These are phyloP conservation scores for Chymomyza fuscimana DNA, from an alignment of 2,888 invertebrate species.

Conservation along the genomic window DNA sequence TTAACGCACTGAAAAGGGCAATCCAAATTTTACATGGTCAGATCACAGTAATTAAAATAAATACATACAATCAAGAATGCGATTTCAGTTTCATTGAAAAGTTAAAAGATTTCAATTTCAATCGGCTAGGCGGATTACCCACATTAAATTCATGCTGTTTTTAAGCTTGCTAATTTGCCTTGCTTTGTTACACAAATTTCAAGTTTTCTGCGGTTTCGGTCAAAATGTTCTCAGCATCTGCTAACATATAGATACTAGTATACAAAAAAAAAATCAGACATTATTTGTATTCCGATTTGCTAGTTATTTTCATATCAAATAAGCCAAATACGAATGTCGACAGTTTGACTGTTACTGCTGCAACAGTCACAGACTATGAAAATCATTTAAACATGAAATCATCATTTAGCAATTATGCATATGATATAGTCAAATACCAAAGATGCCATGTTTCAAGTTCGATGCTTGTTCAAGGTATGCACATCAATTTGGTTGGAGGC, in stretches of 20 bases:
- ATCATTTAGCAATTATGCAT: neutral
- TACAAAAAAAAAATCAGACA: too few relatives aligned
- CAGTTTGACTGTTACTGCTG: too few relatives aligned
- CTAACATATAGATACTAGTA: neutral
- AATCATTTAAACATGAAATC: neutral
- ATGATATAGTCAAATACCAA: neutral
- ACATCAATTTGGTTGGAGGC: neutral
- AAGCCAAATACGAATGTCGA: too few relatives aligned
- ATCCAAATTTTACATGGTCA: neutral
- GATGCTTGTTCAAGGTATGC: neutral
- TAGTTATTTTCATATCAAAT: neutral
- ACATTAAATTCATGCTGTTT: neutral
- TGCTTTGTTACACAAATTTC: neutral
- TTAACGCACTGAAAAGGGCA: neutral
- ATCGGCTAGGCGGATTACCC: neutral
- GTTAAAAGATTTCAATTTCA: neutral
- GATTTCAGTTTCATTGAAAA: neutral
- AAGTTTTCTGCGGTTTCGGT: neutral
- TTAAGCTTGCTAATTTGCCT: neutral
- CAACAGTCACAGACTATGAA: neutral
- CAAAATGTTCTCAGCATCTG: neutral
- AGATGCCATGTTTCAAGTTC: neutral
- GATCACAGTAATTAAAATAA: neutral
- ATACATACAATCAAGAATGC: neutral
- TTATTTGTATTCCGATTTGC: too few relatives aligned